Base-by-base conservation (phyloP, 2,888 invertebrate species). In the Seira ritae region DNA sequence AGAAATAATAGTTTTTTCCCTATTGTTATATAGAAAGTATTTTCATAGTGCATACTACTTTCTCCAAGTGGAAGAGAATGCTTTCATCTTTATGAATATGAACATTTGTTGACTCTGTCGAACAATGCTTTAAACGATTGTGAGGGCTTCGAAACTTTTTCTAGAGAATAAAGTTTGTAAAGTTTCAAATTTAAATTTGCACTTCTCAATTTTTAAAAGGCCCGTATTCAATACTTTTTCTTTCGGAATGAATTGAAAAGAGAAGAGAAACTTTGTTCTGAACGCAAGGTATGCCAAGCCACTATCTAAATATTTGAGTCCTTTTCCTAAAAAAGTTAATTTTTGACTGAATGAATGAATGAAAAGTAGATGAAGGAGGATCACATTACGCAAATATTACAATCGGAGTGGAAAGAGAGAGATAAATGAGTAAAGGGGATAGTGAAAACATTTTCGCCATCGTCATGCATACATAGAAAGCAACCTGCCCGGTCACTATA, bases 321-420 rank as follows among this genome's bases (percentile, higher is more conserved):
- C 22, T 65, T 12, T 65, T 20, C 4, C 20, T 8, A 20, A 22
- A 20, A 10, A 20, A n/a, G 22, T 22, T 22, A n/a, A 12, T 22
- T 65, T 65, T 65, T 22, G 20, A 22, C 20, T 71, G 78, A 78
- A 55, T 60, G 71, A 37, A 55, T 55, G 70, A 50, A 55, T 66
- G 55, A 3, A 66, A 42, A 73, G 73, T 62, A 55, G 55, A 55
- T 55, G 55, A 55, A 55, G 68, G 72, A 73, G 22, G 80, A 80
- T 80, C 73, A 68, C 80, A 80, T 80, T 80, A 72, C 80, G 72
- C 19, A 73, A 72, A 80, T 60, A 73, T 80, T 69, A 71, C 80
- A 81, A 75, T 74, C 74, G 80, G 69, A 80, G 80, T 62, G 80
- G 74, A 80, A 80, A 74, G 75, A 65, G 74, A 80, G 50, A 60